phyloP scores from a whole-genome alignment of 2,797 vertebrate genomes.

The Fistularia tabacaria region DNA sequence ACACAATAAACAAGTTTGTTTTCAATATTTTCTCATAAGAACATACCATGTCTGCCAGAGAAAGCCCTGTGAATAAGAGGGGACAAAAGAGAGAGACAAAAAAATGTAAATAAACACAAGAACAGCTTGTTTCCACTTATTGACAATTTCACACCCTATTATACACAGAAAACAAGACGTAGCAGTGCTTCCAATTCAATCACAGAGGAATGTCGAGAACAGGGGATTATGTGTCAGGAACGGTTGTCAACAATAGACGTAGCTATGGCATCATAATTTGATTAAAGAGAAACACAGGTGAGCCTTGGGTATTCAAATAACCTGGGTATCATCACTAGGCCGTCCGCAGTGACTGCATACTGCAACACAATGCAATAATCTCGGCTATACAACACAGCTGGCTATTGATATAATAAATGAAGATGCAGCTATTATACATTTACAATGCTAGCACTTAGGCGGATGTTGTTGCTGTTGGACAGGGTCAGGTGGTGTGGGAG shows the following conservation, averaged over 20 bases:
- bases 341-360: slow-evolving; percentile 18
- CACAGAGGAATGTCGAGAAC: slow-evolving; percentile 58
- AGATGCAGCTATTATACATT: slow-evolving; percentile 28
- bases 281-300: slow-evolving; percentile 45
- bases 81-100: neutral
- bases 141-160: slow-evolving; percentile 41
- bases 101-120: slow-evolving; percentile 7
- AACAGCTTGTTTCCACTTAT: slow-evolving; percentile 6
- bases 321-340: slow-evolving; percentile 32
- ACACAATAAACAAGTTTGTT: neutral
- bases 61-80: slow-evolving; percentile 78
- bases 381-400: slow-evolving; percentile 22
- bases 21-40: neutral
- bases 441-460: slow-evolving; percentile 42
- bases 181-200: slow-evolving; percentile 37
- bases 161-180: slow-evolving; percentile 16
- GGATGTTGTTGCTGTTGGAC: slow-evolving; percentile 42
- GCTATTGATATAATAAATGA: slow-evolving; percentile 45
- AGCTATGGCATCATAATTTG: slow-evolving; percentile 43
- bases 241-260: slow-evolving; percentile 43
- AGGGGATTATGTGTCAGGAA: slow-evolving; percentile 33
- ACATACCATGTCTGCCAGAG: slow-evolving; percentile 92
- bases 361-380: slow-evolving; percentile 41
- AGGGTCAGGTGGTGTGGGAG: slow-evolving; percentile 48
- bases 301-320: slow-evolving; percentile 44